Conservation (phyloP, 2,113 vertebrate species). For the Cygnus buccinator region DNA sequence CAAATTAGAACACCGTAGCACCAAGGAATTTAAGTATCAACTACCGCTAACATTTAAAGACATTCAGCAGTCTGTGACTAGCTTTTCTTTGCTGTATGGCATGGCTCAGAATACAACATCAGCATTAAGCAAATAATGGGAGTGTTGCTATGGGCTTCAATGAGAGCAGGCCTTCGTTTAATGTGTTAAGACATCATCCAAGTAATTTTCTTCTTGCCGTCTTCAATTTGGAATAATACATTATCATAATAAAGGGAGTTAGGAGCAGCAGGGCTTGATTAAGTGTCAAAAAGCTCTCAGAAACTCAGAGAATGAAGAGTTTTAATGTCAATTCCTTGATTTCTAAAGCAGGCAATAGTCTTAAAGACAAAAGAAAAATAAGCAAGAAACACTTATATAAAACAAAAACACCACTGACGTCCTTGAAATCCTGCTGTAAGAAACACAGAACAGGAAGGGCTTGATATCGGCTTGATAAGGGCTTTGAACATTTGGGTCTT, state of each 20-base stretch:
- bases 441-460: accelerated
- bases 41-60: not conserved
- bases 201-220: conserved; percentile 33
- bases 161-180: not conserved
- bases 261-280: not conserved
- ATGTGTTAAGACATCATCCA: not conserved
- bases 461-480: not conserved
- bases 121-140: conserved; percentile 6
- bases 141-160: not conserved
- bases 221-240: not conserved
- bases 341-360: not conserved
- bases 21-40: not conserved
- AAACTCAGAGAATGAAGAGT: not conserved
- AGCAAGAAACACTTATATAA: not conserved
- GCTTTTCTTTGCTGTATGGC: not conserved
- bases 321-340: not conserved
- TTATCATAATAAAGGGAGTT: conserved; percentile 50
- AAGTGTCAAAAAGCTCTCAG: conserved; percentile 28
- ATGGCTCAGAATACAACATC: not conserved
- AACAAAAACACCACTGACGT: not conserved
- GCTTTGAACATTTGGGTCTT: not conserved
- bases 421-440: not conserved
- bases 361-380: not conserved
- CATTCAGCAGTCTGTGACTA: not conserved
- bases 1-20: not conserved